Base-by-base conservation (phyloP, 2,888 invertebrate genomes). In the Nemotelus nigrinus region DNA sequence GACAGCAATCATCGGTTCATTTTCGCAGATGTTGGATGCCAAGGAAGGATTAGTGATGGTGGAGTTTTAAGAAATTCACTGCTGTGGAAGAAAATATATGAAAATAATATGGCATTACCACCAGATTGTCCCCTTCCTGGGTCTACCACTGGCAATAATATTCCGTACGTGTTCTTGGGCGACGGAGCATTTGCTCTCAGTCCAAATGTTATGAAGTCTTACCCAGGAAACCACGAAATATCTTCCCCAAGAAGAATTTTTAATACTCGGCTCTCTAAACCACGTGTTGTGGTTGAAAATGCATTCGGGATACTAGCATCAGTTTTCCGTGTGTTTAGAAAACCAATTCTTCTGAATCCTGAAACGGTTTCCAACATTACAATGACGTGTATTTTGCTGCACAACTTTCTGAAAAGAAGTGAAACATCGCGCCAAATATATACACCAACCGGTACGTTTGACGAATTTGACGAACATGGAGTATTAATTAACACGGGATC, bases 1-100 rank as follows among this genome's bases (percentile, higher is more conserved):
- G 82, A 83, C 79, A 81, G 80, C 6, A 79, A 82, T 47, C 84
- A 83, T 80, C 78, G 78, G 53, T 85, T 85, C 81, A 82, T 82
- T 57, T 83, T 82, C 80, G 82, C 82, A 67, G 82, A 84, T 71
- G 80, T 84, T 60, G 84, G 83, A 39, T 76, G 80, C 74, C 83
- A 83, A 80, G 83, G 84, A 7, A 80, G 82, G 78, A 81, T 83
- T 8, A 81, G 80, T 70, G 83, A 80, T 55, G 80, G 79, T 6
- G 81, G 81, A 43, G 81, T 82, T 2, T 82, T 82, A 74, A 80
- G 55, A 65, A 65, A 65, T 8, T 39, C 39, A 2, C 2, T 44
- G 8, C 63, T 75, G 41, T 53, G 44, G 63, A n/a, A 64, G 10
- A 50, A 45, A 39, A 60, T 47, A 41, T 6, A 2, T 65, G 64